phyloP scores from a whole-genome alignment of 2,888 invertebrate genomes.

The Herminia tarsipennalis region DNA sequence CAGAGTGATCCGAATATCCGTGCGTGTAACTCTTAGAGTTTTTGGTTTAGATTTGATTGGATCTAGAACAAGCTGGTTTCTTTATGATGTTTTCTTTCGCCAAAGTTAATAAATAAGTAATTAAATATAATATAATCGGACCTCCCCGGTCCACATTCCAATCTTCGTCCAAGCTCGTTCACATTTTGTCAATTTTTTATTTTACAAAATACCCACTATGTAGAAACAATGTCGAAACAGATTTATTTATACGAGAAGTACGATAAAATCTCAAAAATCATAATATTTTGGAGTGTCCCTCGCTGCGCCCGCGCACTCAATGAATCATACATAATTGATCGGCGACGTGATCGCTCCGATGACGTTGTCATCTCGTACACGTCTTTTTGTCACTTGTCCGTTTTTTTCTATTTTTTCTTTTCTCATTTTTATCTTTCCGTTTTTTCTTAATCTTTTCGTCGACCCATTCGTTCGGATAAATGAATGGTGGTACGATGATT shows the following conservation, averaged over 20 bases:
- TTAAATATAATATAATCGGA: too few species aligned
- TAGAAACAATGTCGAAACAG: slow-evolving; percentile 37
- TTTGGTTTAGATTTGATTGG: too few species aligned
- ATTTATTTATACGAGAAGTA: slow-evolving; percentile 45
- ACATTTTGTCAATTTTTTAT: slow-evolving; percentile 21
- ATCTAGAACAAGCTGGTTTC: too few species aligned
- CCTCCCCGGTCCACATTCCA: not conserved
- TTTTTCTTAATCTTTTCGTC: slow-evolving; percentile 40
- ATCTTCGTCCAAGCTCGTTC: not conserved
- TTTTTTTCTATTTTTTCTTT: slow-evolving; percentile 18
- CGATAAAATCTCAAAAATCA: slow-evolving; percentile 77
- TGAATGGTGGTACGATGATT: slow-evolving; percentile 44
- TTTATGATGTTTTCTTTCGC: too few species aligned
- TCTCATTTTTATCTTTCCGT: slow-evolving; percentile 18
- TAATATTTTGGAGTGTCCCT: slow-evolving; percentile 72
- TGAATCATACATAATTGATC: slow-evolving; percentile 82
- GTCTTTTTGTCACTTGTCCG: slow-evolving; percentile 67
- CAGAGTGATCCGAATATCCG: too few species aligned
- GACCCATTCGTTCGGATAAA: slow-evolving; percentile 37
- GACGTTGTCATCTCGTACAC: slow-evolving; percentile 66
- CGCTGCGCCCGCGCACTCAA: slow-evolving; percentile 65
- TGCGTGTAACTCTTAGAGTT: too few species aligned
- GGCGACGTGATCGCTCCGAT: slow-evolving; percentile 50
- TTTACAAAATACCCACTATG: slow-evolving; percentile 31
- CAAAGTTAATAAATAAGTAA: too few species aligned